phyloP scores from a whole-genome alignment of 1,140 invertebrate genomes.

The Drosophila nasuta region DNA sequence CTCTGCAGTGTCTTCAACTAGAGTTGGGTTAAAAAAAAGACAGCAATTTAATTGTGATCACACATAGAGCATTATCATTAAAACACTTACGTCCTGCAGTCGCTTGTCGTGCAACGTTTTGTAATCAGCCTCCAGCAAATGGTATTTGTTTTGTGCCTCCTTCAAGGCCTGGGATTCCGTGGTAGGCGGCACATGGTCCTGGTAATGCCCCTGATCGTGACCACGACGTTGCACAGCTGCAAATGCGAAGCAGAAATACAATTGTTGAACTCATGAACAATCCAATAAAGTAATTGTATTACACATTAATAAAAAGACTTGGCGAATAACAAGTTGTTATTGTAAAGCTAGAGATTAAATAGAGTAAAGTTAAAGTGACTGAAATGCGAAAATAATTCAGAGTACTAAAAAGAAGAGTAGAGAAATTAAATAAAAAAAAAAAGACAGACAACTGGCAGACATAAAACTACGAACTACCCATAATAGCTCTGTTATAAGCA shows the following conservation, averaged over 20 bases:
- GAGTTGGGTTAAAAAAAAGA: constrained; percentile 4
- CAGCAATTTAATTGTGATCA: background rate
- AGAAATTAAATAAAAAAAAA: too few species aligned
- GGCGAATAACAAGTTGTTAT: too few species aligned
- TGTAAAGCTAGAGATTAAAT: too few species aligned
- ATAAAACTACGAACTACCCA: too few species aligned
- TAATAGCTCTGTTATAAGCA: too few species aligned
- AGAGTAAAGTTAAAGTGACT: too few species aligned
- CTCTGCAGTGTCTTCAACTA: constrained; percentile 91
- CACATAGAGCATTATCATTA: background rate
- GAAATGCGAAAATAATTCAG: too few species aligned
- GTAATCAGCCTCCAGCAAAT: constrained; percentile 88
- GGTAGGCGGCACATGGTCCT: constrained; percentile 85
- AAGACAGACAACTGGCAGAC: too few species aligned
- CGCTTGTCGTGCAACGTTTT: constrained; percentile 90
- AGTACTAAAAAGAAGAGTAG: too few species aligned
- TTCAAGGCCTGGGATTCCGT: constrained; percentile 87
- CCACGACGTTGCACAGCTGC: constrained; percentile 24
- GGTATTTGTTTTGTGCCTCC: constrained; percentile 87
- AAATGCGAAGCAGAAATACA: background rate
- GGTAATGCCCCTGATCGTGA: constrained; percentile 67
- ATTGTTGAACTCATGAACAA: too few species aligned
- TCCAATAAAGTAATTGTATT: too few species aligned
- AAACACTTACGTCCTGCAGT: constrained; percentile 89
- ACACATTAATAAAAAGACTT: too few species aligned